Base-by-base conservation (phyloP, 2,797 vertebrate species). In the Sardinella longiceps region DNA sequence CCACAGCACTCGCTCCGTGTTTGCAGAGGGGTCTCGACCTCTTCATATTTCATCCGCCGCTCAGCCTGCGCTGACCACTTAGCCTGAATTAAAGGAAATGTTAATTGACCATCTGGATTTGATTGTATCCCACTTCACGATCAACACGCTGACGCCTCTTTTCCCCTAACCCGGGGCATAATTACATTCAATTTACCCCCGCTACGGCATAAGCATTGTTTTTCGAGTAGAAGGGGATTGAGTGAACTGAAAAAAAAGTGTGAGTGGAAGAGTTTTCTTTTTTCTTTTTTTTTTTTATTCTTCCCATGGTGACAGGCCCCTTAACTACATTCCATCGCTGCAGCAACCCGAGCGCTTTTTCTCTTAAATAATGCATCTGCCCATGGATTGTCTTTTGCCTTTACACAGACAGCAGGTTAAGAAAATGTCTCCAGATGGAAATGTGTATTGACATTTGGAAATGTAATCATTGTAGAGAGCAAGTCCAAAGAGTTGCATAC, bases 21-120 rank as follows among this genome's bases (percentile, higher is more conserved):
- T 43, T n/a, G 70, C 33, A 23, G 37, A 43, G 70, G 20, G 33
- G 33, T 77, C 15, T 43, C 70, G 70, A 43, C 39, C 50, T 20
- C 58, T 43, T 83, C 46, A 85, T 74, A 84, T 81, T 85, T 83
- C 63, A 82, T 86, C 80, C 84, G 50, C 23, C 33, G 51, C 58
- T n/a, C 28, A 80, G 82, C 85, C 83, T 82, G 66, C 80, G 81
- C 81, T 86, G 70, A 83, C 60, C 46, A 83, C 82, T 84, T 80
- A 82, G 77, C 33, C 80, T 39, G 48, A 87, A 89, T 85, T 84
- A 86, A 87, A 85, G 51, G 25, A 86, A 85, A 88, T 86, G 66
- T 86, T 88, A 90, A 90, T 87, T 86, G 82, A 83, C 86, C 84
- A 86, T 88, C 86, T 90, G 86, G 86, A 83, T 60, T 84, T 85